Evolutionary conservation across 2,113 vertebrate species (phyloP).

Genomic region (Takifugu flavidus): DNA sequence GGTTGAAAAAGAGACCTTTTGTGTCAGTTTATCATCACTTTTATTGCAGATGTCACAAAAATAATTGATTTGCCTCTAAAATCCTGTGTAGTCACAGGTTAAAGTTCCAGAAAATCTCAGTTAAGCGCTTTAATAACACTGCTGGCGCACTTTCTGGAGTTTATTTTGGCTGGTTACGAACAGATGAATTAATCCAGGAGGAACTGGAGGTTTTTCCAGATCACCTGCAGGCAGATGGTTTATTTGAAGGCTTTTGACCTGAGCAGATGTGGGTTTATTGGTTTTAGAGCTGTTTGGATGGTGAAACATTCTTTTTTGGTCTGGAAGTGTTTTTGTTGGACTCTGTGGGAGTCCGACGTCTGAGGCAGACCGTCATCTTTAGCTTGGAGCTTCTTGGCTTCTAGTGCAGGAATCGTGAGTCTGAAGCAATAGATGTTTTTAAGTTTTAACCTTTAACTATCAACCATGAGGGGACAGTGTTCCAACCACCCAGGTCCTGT

Average conservation of each 20-base stretch:
- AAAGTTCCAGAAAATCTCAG: no score
- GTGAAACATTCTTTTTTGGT: neutral
- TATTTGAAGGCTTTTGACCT: constrained; percentile 18
- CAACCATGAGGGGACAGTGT: no score
- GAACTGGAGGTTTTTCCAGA: constrained; percentile 9
- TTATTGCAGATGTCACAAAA: neutral
- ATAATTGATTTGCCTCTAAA: neutral
- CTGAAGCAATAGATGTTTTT: neutral
- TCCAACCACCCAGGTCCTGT: no score
- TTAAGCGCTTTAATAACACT: neutral
- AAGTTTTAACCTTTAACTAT: no score
- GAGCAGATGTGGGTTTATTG: constrained; percentile 14
- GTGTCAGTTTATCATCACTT: neutral
- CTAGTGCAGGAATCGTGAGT: neutral
- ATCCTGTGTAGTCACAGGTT: neutral
- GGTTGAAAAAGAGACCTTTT: no score
- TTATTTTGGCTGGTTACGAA: constrained; percentile 27
- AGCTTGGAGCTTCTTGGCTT: neutral
- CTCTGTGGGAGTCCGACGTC: neutral
- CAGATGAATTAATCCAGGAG: constrained; percentile 10
- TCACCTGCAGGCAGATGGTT: constrained; percentile 2
- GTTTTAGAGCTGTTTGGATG: constrained; percentile 4
- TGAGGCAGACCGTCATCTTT: neutral
- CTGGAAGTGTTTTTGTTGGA: neutral
- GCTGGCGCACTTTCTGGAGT: neutral